phyloP scores from a whole-genome alignment of 2,888 invertebrate species.

The Leucania comma region DNA sequence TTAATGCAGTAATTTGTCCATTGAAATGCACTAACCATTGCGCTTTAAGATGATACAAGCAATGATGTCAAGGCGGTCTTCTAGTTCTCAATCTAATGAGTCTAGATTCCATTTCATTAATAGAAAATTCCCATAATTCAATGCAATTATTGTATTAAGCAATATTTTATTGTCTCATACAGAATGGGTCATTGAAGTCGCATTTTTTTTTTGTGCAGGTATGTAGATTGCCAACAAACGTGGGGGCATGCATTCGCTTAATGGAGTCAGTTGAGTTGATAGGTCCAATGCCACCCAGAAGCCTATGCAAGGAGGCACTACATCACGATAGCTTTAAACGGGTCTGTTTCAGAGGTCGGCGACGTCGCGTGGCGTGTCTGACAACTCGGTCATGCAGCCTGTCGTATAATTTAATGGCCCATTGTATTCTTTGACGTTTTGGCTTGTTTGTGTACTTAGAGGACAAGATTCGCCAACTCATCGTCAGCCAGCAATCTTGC shows the following conservation, averaged over 20 bases:
- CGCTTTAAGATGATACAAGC: conserved; percentile 56
- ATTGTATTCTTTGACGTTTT: conserved; percentile 75
- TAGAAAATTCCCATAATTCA: conserved; percentile 67
- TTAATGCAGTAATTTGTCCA: conserved; percentile 28
- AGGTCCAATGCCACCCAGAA: conserved; percentile 56
- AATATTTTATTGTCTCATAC: conserved; percentile 44
- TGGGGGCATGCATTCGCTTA: conserved; percentile 24
- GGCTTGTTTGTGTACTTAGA: conserved; percentile 44
- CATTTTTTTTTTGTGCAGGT: conserved; percentile 14
- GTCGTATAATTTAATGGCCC: conserved; percentile 76
- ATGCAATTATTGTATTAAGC: conserved; percentile 37
- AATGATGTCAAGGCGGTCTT: conserved; percentile 82
- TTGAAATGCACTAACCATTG: conserved; percentile 50
- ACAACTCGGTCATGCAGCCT: conserved; percentile 72
- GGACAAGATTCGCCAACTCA: conserved; percentile 41
- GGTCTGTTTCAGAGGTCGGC: conserved; percentile 66
- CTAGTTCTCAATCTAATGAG: conserved; percentile 73
- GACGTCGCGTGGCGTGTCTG: conserved; percentile 73
- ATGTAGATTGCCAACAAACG: conserved; percentile 32
- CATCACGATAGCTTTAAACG: conserved; percentile 56
- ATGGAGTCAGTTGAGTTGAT: conserved; percentile 37
- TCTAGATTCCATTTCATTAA: conserved; percentile 67
- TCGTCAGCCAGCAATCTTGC: conserved; percentile 31
- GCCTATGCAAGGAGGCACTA: conserved; percentile 50
- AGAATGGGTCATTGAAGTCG: conserved; percentile 24